A percentile compares a stretch with the other conserved stretches of the same genome.
Conservation (phyloP, 2,797 vertebrate species). For the Rousettus madagascariensis region DNA sequence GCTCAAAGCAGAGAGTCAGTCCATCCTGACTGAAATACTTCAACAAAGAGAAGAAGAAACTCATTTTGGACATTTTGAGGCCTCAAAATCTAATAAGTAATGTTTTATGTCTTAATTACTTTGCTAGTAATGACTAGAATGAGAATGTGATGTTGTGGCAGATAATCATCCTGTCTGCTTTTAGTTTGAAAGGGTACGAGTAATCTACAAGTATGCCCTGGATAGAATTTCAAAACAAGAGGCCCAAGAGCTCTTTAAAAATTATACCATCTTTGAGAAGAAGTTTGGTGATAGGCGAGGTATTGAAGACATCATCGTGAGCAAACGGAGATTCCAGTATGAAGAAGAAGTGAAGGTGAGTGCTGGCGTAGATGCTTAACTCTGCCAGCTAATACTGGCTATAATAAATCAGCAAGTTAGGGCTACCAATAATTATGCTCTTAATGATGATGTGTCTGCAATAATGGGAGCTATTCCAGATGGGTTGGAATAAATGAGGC, state of each 20-base stretch:
- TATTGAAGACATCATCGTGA: constrained; percentile 98
- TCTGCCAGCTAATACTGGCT: background rate
- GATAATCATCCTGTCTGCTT: background rate
- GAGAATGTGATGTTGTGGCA: background rate
- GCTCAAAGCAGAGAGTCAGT: background rate
- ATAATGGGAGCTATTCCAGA: background rate
- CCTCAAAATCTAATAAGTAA: background rate
- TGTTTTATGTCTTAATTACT: background rate
- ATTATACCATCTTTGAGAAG: constrained; percentile 98
- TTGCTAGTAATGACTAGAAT: background rate
- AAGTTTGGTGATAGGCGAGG: constrained; percentile 97
- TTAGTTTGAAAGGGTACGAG: constrained; percentile 97
- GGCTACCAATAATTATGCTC: background rate
- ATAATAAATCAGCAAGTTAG: rapidly evolving
- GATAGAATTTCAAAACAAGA: constrained; percentile 96
- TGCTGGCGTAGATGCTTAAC: background rate
- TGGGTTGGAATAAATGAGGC: background rate
- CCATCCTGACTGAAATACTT: background rate
- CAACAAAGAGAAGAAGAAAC: background rate
- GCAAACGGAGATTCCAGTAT: constrained; percentile 97
- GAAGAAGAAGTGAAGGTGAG: constrained; percentile 98
- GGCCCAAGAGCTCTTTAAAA: constrained; percentile 98
- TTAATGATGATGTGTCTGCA: background rate
- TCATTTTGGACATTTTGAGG: background rate
- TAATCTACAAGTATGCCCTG: constrained; percentile 97